Percentiles rank a stretch among this genome's conserved stretches.
Conservation (phyloP, 2,113 vertebrate genomes). For the Crotalus tigris region DNA sequence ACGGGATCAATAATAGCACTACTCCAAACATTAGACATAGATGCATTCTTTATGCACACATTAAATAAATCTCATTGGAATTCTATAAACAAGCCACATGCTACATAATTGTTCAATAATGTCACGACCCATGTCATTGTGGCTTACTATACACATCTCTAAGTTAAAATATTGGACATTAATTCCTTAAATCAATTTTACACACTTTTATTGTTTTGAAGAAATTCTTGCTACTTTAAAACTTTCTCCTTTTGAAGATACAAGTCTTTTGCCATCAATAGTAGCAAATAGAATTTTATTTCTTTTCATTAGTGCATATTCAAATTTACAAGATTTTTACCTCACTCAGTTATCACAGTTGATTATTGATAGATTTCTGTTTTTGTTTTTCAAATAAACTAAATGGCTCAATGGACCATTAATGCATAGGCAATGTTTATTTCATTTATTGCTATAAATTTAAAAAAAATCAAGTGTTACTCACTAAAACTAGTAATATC, state of each 20-base stretch:
- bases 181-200: slow-evolving; percentile 19
- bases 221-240: slow-evolving; percentile 17
- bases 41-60: not conserved
- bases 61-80: not conserved
- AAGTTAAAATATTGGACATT: not conserved
- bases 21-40: not conserved
- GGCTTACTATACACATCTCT: not conserved
- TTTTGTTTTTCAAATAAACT: slow-evolving; percentile 8
- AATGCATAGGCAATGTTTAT: not conserved
- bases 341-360: slow-evolving; percentile 36
- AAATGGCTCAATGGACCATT: not conserved
- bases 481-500: not conserved
- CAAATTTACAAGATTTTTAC: slow-evolving; percentile 38
- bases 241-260: slow-evolving; percentile 5
- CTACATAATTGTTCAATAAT: not conserved
- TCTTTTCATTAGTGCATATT: slow-evolving; percentile 39
- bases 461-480: not conserved
- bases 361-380: slow-evolving; percentile 44
- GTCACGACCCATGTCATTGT: not conserved
- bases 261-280: slow-evolving; percentile 14
- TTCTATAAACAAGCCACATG: not conserved
- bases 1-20: not conserved
- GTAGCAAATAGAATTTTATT: slow-evolving; percentile 31
- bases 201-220: not conserved
- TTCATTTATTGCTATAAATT: not conserved